These are phyloP conservation scores for Acanthosoma haemorrhoidale DNA, from an alignment of 2,888 invertebrate species.

Conservation along the genomic window DNA sequence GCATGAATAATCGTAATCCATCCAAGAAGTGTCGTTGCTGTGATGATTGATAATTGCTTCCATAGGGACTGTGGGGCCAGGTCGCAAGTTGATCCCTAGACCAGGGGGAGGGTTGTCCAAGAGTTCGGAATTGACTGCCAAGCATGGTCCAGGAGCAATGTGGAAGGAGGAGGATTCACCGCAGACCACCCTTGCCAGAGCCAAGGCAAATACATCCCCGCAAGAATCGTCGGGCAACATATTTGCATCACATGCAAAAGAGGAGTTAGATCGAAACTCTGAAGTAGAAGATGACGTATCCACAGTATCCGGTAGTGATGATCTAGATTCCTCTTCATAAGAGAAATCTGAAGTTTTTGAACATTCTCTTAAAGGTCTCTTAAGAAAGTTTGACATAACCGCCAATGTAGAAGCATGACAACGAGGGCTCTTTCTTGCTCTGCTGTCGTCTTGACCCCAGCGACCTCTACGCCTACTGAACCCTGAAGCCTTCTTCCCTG, in stretches of 20 bases:
- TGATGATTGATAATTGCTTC: not conserved
- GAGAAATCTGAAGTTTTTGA: constrained; percentile 26
- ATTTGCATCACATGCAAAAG: not conserved
- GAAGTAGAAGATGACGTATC: constrained; percentile 30
- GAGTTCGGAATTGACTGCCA: constrained; percentile 39
- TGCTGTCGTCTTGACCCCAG: constrained; percentile 54
- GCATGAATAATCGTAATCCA: constrained; percentile 40
- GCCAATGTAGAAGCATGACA: constrained; percentile 85
- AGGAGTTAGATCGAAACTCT: not conserved
- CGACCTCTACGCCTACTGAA: constrained; percentile 11
- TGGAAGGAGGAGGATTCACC: constrained; percentile 26
- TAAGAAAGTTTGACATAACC: constrained; percentile 53
- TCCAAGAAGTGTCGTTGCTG: not conserved
- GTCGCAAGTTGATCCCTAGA: not conserved
- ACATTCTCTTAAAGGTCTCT: constrained; percentile 35
- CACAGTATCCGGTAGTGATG: constrained; percentile 35
- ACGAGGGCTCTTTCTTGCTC: constrained; percentile 74
- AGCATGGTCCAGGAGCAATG: constrained; percentile 32
- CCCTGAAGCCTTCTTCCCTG: not conserved
- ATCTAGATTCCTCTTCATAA: constrained; percentile 35
- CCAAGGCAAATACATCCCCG: constrained; percentile 31
- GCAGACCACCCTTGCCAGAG: constrained; percentile 15
- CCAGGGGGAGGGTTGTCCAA: constrained; percentile 31
- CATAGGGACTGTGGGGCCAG: constrained; percentile 21
- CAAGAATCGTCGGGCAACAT: constrained; percentile 9